Evolutionary conservation across 2,888 invertebrate species (phyloP).

Genomic region (Lasius platythorax): DNA sequence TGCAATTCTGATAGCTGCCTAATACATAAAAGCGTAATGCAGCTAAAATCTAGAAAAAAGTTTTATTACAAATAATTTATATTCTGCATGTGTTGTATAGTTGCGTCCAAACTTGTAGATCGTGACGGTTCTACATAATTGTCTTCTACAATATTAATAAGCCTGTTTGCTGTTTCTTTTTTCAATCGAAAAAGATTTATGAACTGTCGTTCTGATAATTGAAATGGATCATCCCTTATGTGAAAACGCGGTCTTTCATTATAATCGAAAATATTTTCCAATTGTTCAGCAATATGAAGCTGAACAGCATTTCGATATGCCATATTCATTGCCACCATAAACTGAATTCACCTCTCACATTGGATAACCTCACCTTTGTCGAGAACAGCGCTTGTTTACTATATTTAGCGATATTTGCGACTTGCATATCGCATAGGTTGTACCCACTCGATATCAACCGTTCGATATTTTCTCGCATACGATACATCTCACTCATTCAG

Average conservation of each 20-base stretch:
- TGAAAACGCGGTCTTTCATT: background rate
- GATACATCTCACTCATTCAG: background rate
- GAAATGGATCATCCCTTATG: background rate
- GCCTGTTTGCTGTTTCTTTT: background rate
- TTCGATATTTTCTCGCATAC: slow-evolving; percentile 5
- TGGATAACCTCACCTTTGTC: background rate
- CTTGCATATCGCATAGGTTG: background rate
- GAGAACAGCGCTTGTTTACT: background rate
- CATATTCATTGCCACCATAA: background rate
- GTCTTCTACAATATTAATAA: slow-evolving; percentile 1
- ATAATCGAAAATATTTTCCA: background rate
- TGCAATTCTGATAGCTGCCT: background rate
- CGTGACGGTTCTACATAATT: background rate
- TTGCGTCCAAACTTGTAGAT: background rate
- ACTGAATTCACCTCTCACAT: background rate
- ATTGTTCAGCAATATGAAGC: background rate
- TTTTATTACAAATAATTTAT: background rate
- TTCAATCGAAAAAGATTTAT: background rate
- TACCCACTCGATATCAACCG: background rate
- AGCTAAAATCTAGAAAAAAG: background rate
- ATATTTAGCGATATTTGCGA: background rate
- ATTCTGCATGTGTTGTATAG: slow-evolving; percentile 1
- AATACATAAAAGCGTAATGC: background rate
- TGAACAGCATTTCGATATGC: background rate
- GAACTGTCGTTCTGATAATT: background rate